Conservation (phyloP, 2,888 invertebrate genomes). For the Catocala sponsa region DNA sequence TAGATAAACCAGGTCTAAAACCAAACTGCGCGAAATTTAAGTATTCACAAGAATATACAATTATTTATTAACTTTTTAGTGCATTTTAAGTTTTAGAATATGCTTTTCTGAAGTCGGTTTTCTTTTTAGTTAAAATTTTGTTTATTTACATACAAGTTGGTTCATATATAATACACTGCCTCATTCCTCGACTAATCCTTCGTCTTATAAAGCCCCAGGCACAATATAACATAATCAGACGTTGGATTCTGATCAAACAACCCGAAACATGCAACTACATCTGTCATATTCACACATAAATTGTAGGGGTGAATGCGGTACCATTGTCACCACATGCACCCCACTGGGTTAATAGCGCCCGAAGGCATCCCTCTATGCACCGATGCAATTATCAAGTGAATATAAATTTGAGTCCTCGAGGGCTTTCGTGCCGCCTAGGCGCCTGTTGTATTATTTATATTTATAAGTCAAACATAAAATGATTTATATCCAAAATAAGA, state of each 20-base stretch:
- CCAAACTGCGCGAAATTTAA: too few species aligned
- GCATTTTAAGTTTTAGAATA: too few species aligned
- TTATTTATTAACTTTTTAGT: too few species aligned
- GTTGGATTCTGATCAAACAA: conserved; percentile 1
- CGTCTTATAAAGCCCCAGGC: neutral
- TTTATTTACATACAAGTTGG: too few species aligned
- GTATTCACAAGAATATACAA: too few species aligned
- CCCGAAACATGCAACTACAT: conserved; percentile 7
- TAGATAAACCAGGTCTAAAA: too few species aligned
- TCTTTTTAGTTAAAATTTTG: too few species aligned
- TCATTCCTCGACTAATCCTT: too few species aligned
- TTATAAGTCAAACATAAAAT: too few species aligned
- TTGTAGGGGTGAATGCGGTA: neutral
- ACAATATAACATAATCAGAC: conserved; percentile 1
- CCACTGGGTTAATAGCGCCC: neutral
- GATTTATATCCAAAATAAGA: too few species aligned
- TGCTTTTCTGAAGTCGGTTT: too few species aligned
- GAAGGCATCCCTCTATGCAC: conserved; percentile 11
- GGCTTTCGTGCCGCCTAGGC: neutral
- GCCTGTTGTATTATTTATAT: conserved; percentile 1
- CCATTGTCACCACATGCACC: neutral
- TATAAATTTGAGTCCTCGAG: conserved; percentile 12
- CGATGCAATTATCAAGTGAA: conserved; percentile 16
- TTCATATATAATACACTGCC: too few species aligned
- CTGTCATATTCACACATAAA: conserved; percentile 2